A percentile compares a stretch with the other conserved stretches of the same genome.
phyloP scores from a whole-genome alignment of 2,113 vertebrate genomes.

The Cottus gobio region DNA sequence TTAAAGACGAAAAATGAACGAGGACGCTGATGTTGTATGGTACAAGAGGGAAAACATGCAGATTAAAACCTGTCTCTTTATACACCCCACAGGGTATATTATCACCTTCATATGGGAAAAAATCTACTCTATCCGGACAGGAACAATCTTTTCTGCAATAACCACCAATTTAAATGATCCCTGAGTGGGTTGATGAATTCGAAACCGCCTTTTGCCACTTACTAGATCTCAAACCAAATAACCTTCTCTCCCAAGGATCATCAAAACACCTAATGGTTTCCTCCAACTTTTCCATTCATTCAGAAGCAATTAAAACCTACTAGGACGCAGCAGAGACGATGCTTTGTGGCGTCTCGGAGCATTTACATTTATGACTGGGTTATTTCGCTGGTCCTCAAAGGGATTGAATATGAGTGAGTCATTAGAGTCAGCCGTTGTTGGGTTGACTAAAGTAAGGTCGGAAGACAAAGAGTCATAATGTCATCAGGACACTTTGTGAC shows the following conservation, averaged over 20 bases:
- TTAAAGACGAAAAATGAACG: conserved; percentile 25
- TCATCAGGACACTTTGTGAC: conserved; percentile 28
- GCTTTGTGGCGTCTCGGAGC: conserved; percentile 47
- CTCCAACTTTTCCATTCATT: conserved; percentile 12
- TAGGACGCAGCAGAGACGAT: conserved; percentile 16
- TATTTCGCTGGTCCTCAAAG: conserved; percentile 19
- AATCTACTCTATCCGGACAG: conserved; percentile 13
- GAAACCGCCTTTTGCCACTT: conserved; percentile 41
- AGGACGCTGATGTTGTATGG: conserved; percentile 5
- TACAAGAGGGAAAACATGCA: conserved; percentile 4
- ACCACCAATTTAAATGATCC: conserved; percentile 38
- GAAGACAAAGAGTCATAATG: conserved; percentile 14
- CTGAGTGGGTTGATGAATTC: conserved; percentile 34
- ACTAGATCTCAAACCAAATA: conserved; percentile 54
- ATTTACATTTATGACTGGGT: conserved; percentile 53
- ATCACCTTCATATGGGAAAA: conserved; percentile 33
- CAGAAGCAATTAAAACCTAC: conserved; percentile 35
- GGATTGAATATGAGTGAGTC: conserved; percentile 27
- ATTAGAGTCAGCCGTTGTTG: conserved; percentile 11
- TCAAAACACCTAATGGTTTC: conserved; percentile 51
- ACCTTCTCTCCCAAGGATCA: conserved; percentile 37
- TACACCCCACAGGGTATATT: conserved; percentile 14
- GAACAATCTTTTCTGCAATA: conserved; percentile 31
- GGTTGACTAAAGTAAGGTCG: not conserved
- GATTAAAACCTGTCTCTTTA: conserved; percentile 32